Base-by-base conservation (phyloP, 2,888 invertebrate species). In the Acleris holmiana region DNA sequence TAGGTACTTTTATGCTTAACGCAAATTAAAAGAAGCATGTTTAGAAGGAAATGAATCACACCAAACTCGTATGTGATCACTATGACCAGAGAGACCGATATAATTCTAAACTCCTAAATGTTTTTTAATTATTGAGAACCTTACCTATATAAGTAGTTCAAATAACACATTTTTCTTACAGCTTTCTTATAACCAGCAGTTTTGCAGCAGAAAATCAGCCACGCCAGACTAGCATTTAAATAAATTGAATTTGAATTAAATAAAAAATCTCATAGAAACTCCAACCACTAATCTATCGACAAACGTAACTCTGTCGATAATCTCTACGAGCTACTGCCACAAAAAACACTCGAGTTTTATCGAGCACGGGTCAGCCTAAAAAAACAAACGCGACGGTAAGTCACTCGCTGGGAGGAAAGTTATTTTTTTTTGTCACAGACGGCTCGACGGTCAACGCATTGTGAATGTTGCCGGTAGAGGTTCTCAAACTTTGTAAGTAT, bases 361-460 rank as follows among this genome's bases (percentile, higher is more conserved):
- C 90, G 86, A 89, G 86, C 85, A 79, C 87, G 85, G 87, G 86
- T 84, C 87, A 88, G 86, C 85, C 85, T 89, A 91, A 91, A 92
- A 90, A 91, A 91, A 89, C 89, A 88, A 86, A 86, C 83, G 85
- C 78, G 79, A 76, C 88, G 84, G 91, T 91, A 91, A 90, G 90
- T 91, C 90, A 91, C 91, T 89, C 75, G 78, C 17, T 83, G 84
- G 83, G 83, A 84, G 81, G 77, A 81, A 80, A 85, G 84, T 85
- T 85, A 79, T 83, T 77, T 88, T 89, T 91, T 91, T 91, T 91
- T 91, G 91, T 91, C 91, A 84, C 86, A 80, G 69, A 73, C 80
- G 75, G 86, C 77, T 75, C 78, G 80, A 72, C 79, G 82, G 85
- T 82, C 85, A 81, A 80, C 75, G 80, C 77, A 78, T 82, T 80